Evolutionary conservation across 2,888 invertebrate genomes (phyloP).

Genomic region (Caenorhabditis sp.): DNA sequence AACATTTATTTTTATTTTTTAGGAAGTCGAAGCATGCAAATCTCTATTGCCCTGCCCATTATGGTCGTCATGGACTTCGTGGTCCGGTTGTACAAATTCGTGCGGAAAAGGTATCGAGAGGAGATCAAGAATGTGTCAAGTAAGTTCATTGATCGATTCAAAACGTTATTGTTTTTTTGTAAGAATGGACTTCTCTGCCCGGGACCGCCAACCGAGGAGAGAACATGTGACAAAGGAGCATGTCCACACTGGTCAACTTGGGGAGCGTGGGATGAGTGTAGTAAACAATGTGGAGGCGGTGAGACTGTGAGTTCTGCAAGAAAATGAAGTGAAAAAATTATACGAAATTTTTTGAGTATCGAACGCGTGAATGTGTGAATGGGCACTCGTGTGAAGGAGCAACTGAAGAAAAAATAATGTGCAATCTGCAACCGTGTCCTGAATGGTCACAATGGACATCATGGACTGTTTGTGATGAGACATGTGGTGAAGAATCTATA

Average conservation of each 20-base stretch:
- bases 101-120: slow-evolving; percentile 55
- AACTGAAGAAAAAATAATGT: slow-evolving; percentile 48
- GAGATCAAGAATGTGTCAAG: slow-evolving; percentile 48
- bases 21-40: slow-evolving; percentile 52
- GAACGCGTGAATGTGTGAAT: slow-evolving; percentile 49
- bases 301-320: slow-evolving; percentile 32
- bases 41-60: slow-evolving; percentile 44
- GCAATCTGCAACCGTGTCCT: slow-evolving; percentile 55
- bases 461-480: slow-evolving; percentile 54
- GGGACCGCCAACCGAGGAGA: slow-evolving; percentile 51
- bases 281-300: slow-evolving; percentile 52
- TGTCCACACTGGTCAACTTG: slow-evolving; percentile 56
- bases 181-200: slow-evolving; percentile 57
- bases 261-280: slow-evolving; percentile 48
- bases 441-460: slow-evolving; percentile 55
- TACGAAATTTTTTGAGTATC: slow-evolving; percentile 17
- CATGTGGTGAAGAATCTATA: slow-evolving; percentile 50
- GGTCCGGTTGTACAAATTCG: slow-evolving; percentile 51
- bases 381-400: slow-evolving; percentile 46
- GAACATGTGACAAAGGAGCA: slow-evolving; percentile 48
- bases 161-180: neutral
- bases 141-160: slow-evolving; percentile 9
- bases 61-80: slow-evolving; percentile 54
- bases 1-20: neutral
- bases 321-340: neutral